Percentiles rank a stretch among this genome's conserved stretches.
phyloP scores from a whole-genome alignment of 2,888 invertebrate species.

The Andricus quercusramuli region DNA sequence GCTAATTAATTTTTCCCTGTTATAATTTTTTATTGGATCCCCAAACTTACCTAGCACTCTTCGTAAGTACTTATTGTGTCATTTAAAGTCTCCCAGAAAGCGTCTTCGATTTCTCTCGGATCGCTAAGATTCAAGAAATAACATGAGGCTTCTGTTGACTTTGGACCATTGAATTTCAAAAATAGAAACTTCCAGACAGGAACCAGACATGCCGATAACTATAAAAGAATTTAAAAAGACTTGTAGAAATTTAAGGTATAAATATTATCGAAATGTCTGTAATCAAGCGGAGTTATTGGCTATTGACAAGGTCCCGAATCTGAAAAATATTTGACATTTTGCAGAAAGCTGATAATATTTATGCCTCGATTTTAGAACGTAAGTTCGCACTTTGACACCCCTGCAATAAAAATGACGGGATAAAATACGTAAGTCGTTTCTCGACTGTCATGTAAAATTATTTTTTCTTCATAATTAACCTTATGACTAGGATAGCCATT shows the following conservation, averaged over 20 bases:
- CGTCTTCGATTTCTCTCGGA: too few relatives aligned
- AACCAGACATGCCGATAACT: neutral
- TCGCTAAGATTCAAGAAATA: too few relatives aligned
- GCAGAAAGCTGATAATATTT: neutral
- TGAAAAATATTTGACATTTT: neutral
- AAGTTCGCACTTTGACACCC: neutral
- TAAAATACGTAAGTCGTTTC: neutral
- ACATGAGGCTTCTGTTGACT: too few relatives aligned
- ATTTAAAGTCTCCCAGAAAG: too few relatives aligned
- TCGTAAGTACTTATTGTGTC: too few relatives aligned
- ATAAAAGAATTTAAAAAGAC: neutral
- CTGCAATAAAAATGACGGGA: neutral
- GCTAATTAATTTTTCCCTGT: too few relatives aligned
- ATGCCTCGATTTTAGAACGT: neutral
- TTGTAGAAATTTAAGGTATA: neutral
- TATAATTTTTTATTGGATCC: too few relatives aligned
- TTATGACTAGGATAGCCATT: too few relatives aligned
- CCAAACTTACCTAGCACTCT: too few relatives aligned
- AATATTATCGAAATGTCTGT: neutral
- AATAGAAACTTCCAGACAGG: neutral
- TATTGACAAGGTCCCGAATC: neutral
- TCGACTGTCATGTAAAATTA: neutral
- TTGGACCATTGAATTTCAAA: too few relatives aligned
- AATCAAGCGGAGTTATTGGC: neutral
- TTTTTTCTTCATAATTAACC: neutral